Evolutionary conservation across 1,140 invertebrate genomes (phyloP), one percentile per base, ranked within the genome.

Genomic region (Drosophila trapezifrons): DNA sequence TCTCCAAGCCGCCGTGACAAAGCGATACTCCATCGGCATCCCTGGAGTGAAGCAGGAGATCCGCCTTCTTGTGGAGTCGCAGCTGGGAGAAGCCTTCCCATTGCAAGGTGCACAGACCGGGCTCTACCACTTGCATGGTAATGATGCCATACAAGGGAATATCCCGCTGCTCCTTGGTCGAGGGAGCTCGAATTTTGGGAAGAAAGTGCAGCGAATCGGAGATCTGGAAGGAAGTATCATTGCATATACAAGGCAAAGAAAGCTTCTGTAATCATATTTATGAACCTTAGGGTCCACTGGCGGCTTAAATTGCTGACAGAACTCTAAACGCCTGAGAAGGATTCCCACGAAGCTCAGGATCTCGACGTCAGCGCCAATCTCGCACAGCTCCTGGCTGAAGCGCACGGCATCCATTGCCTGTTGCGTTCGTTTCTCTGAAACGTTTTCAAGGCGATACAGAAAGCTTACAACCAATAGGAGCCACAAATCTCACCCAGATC

Each of bases 301-400:
- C 10, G 91, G 71, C 67, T 93, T 93, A 45, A 93, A 92, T 74
- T 94, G 93, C 32, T 93, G 93, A 60, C 94, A 93, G 52, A 90
- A 92, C 81, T 95, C 95, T 46, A 96, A 92, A 60, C 95, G 93
- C 18, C 93, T 94, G 0, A 96, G 81, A 7, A 96, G 93, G 4
- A 94, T 93, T 22, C 93, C 93, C 58, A 94, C 93, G 65, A 96
- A 93, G 25, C 94, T 95, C 0, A 96, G 90, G 42, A 96, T 92
- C 92, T 96, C 95, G 32, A 95, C 94, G 76, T 95, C 94, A 2
- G 94, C 95, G 4, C 94, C 95, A 73, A 95, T 94, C 0, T 93
- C 92, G 10, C 95, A 92, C 17, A 95, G 84, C 65, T 95, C 94
- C 58, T 95, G 94, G 22, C 93, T 90, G n/a, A 95, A 93, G 2